A percentile compares a stretch with the other conserved stretches of the same genome.
Evolutionary conservation across 2,888 invertebrate species (phyloP).

Genomic region (Colletes collaris): DNA sequence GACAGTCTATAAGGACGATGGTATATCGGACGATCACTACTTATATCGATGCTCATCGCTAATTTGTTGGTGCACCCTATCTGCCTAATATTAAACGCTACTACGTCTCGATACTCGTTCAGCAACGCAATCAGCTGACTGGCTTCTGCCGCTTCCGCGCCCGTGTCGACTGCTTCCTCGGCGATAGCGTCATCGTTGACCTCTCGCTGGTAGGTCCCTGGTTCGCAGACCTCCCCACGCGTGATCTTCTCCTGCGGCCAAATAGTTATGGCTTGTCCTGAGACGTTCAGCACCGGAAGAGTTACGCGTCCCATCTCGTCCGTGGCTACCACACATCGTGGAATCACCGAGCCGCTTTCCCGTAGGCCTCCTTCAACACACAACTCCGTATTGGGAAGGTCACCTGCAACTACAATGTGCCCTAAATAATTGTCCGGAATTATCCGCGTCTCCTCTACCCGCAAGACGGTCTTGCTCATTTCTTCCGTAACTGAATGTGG

Average conservation of each 20-base stretch:
- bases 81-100: too few species aligned
- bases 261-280: conserved; percentile 2
- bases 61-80: too few species aligned
- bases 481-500: background rate
- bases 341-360: conserved; percentile 11
- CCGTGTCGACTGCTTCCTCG: too few species aligned
- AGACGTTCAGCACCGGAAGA: conserved; percentile 29
- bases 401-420: conserved; percentile 1
- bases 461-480: conserved; percentile 1
- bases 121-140: too few species aligned
- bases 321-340: conserved; percentile 5
- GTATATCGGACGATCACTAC: too few species aligned
- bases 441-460: background rate
- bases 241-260: background rate
- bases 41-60: too few species aligned
- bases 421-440: conserved; percentile 33
- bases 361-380: conserved; percentile 27
- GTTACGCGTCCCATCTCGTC: background rate
- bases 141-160: too few species aligned
- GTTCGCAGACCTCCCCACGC: conserved; percentile 24
- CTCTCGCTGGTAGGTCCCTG: background rate
- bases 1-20: too few species aligned
- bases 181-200: background rate
- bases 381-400: background rate
- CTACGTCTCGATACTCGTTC: too few species aligned